Evolutionary conservation across 92 coral and sea anemone genomes (phyloP), one percentile per base, ranked within the genome.

Genomic region (Palythoa grandis): DNA sequence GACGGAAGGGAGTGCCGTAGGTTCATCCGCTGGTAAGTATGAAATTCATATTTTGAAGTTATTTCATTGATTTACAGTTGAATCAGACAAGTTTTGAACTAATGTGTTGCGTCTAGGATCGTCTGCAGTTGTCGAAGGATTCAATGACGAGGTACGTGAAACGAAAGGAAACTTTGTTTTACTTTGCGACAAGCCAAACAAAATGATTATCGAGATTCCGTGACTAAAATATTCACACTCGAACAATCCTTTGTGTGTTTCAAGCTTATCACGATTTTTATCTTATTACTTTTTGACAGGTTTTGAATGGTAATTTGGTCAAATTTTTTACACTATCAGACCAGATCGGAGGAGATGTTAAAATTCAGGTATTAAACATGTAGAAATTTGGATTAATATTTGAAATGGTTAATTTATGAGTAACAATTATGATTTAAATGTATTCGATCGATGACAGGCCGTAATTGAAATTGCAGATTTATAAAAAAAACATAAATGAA

Each of bases 321-420:
- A 60, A 63, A 54, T 93, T 83, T 84, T 73, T 86, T 52, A 83
- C 86, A 88, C 75, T 91, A 50, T 93, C 96, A 43, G 91, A 89
- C 37, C 74, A 91, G 78, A 65, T 93, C 50, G 96, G 96, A 43
- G 92, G 89, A 74, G 96, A 93, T 66, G 94, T 93, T 2, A 83
- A 88, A 72, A 22, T 47, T 12, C 94, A 93, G 92, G 96, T 93
- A 47, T 3, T 77, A 14, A 20, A 20, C 13, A 23, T 14, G 7
- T 22, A 24, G 12, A 24, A 67, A 20, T 24, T 10, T 22, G 1
- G 13, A 22, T 15, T 6, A 67, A 20, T 22, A 22, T 67, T 67
- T 67, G 1, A 23, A 24, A 0, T 16, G 20, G 14, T 22, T 22
- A 58, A 19, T 11, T 58, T 19, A 15, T 14, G 65, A 58, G 20